Evolutionary conservation across 2,797 vertebrate genomes (phyloP).

Genomic region (Dromococcyx pavoninus): DNA sequence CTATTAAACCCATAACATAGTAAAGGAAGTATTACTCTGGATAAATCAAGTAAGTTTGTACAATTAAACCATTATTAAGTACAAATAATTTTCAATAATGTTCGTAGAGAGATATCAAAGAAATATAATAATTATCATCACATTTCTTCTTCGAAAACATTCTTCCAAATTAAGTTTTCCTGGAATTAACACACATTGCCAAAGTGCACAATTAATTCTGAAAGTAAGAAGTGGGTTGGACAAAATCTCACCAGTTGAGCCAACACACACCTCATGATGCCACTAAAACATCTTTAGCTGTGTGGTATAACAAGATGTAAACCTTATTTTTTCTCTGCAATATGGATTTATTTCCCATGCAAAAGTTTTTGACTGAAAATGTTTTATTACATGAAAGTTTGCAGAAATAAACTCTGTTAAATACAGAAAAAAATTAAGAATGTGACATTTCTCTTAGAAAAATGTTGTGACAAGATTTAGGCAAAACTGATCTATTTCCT

Average conservation of each 20-base stretch:
- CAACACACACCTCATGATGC: not conserved
- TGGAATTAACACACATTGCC: not conserved
- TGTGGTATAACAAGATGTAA: not conserved
- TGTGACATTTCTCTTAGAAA: constrained; percentile 51
- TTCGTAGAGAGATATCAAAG: not conserved
- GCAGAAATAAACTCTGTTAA: constrained; percentile 32
- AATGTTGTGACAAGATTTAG: not conserved
- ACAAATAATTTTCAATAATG: not conserved
- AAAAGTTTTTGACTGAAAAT: not conserved
- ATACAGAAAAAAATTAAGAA: not conserved
- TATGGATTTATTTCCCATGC: not conserved
- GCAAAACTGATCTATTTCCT: constrained; percentile 5
- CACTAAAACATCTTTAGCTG: not conserved
- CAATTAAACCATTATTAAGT: not conserved
- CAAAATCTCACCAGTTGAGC: not conserved
- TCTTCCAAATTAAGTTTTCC: not conserved
- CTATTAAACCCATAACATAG: not conserved
- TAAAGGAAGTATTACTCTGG: not conserved
- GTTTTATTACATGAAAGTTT: not conserved
- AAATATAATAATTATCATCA: not conserved
- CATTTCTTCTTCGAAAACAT: not conserved
- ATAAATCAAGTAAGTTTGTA: not conserved
- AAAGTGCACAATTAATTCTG: not conserved
- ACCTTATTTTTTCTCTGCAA: not conserved
- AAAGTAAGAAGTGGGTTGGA: not conserved